phyloP scores from a whole-genome alignment of 2,113 vertebrate genomes.

The Caranx ignobilis region DNA sequence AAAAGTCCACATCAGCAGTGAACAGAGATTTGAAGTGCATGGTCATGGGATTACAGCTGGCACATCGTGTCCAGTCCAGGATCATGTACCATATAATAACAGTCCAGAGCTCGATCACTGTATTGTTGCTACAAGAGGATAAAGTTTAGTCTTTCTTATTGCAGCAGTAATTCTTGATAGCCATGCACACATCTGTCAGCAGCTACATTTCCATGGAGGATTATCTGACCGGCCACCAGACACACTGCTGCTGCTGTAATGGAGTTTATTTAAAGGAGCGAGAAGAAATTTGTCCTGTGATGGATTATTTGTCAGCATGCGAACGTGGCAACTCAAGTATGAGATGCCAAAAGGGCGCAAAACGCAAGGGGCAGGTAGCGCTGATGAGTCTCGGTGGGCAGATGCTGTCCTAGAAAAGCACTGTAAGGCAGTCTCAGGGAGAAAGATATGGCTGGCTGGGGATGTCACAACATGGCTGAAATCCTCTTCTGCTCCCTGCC shows the following conservation, averaged over 20 bases:
- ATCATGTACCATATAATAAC: slow-evolving; percentile 54
- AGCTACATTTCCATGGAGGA: slow-evolving; percentile 59
- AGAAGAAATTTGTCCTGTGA: slow-evolving; percentile 37
- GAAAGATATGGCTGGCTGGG: slow-evolving; percentile 32
- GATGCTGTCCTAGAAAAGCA: slow-evolving; percentile 69
- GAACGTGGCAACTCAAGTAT: slow-evolving; percentile 64
- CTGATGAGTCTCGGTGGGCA: slow-evolving; percentile 55
- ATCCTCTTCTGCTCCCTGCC: background rate
- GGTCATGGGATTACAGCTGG: slow-evolving; percentile 39
- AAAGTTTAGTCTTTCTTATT: slow-evolving; percentile 70
- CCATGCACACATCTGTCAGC: slow-evolving; percentile 70
- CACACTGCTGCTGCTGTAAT: slow-evolving; percentile 1
- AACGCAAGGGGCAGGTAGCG: slow-evolving; percentile 45
- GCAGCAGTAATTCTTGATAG: slow-evolving; percentile 62
- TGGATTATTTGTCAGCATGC: slow-evolving; percentile 56
- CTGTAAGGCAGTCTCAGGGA: slow-evolving; percentile 38
- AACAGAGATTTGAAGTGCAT: slow-evolving; percentile 26
- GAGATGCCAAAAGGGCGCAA: slow-evolving; percentile 49
- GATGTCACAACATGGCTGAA: slow-evolving; percentile 38
- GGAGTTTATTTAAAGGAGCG: slow-evolving; percentile 55
- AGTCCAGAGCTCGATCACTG: slow-evolving; percentile 28
- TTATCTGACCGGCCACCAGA: slow-evolving; percentile 52
- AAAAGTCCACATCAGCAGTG: slow-evolving; percentile 15
- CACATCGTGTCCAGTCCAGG: slow-evolving; percentile 37
- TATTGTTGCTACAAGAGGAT: slow-evolving; percentile 63